phyloP scores from a whole-genome alignment of 2,797 vertebrate genomes.

The Peromyscus melanophrys region DNA sequence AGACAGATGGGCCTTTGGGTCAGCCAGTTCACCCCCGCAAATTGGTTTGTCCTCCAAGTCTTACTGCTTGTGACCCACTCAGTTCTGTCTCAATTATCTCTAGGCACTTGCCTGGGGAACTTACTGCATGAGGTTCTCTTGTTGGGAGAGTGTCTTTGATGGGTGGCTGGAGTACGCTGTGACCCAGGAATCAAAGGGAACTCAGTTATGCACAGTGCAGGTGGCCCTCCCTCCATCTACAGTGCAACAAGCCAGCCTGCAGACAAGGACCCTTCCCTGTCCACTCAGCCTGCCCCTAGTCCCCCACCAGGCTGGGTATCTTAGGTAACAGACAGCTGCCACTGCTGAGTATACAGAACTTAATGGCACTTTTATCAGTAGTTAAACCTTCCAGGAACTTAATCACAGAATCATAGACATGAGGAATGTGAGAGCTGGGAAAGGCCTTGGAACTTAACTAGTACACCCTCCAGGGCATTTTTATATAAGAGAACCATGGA shows the following conservation, averaged over 20 bases:
- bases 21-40: conserved; percentile 46
- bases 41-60: conserved; percentile 54
- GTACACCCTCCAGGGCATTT: neutral
- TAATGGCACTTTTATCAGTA: conserved; percentile 84
- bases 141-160: conserved; percentile 74
- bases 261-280: neutral
- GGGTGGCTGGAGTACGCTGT: neutral
- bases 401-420: conserved; percentile 73
- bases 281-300: neutral
- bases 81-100: conserved; percentile 64
- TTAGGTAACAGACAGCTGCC: conserved; percentile 74
- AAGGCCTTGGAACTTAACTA: conserved; percentile 59
- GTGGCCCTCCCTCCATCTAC: neutral
- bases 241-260: neutral
- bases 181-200: conserved; percentile 62
- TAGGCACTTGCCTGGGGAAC: conserved; percentile 59
- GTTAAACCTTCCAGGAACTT: conserved; percentile 79
- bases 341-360: conserved; percentile 76
- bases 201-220: neutral
- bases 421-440: conserved; percentile 77
- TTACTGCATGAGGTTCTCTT: conserved; percentile 71
- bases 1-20: conserved; percentile 70
- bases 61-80: conserved; percentile 52
- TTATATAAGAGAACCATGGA: neutral
- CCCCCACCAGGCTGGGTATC: conserved; percentile 54